Conservation (phyloP, 2,797 vertebrate genomes). For the Erethizon dorsatum region DNA sequence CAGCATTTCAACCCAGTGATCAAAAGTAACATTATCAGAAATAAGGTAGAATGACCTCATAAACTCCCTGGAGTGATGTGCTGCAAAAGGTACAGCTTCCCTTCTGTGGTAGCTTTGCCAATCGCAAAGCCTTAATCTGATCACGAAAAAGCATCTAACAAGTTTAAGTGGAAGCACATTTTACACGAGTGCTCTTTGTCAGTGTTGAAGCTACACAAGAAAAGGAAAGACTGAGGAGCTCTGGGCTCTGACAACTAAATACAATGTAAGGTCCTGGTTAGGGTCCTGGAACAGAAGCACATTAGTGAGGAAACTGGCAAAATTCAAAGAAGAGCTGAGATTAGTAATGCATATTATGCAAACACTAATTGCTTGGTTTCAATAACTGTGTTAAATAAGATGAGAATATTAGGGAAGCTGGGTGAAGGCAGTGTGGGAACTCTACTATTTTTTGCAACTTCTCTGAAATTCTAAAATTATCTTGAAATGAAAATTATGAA, state of each 20-base stretch:
- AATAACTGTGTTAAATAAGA: background rate
- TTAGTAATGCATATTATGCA: constrained; percentile 5
- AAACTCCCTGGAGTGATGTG: background rate
- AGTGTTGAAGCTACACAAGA: constrained; percentile 26
- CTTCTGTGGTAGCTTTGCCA: background rate
- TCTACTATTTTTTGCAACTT: constrained; percentile 64
- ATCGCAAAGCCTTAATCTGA: background rate
- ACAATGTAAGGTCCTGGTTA: constrained; percentile 20
- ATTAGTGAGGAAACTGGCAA: constrained; percentile 48
- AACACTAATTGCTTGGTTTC: constrained; percentile 26
- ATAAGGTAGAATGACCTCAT: background rate
- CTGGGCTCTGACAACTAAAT: constrained; percentile 5
- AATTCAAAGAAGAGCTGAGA: constrained; percentile 14
- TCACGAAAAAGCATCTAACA: background rate
- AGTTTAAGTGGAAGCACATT: background rate
- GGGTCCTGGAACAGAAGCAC: background rate
- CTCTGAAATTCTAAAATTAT: constrained; percentile 68
- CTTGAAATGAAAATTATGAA: constrained; percentile 58
- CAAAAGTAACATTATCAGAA: background rate
- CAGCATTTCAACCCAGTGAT: background rate
- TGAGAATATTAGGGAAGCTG: background rate
- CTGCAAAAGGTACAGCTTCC: background rate
- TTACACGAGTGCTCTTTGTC: constrained; percentile 15
- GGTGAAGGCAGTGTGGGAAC: background rate
- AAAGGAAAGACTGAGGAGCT: background rate